Evolutionary conservation across 2,888 invertebrate genomes (phyloP).

Genomic region (Clunio marinus): DNA sequence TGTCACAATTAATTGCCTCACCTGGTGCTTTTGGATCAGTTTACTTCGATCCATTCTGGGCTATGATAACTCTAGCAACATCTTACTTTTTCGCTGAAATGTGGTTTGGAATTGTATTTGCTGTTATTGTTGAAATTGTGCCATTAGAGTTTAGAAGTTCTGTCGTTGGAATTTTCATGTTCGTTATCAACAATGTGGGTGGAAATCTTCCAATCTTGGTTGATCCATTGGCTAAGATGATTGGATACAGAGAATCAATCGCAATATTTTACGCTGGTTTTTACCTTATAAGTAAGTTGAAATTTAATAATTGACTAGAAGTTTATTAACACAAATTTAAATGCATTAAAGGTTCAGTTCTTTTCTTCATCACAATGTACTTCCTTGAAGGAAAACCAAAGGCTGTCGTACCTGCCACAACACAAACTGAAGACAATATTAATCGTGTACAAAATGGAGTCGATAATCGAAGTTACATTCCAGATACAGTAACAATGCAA

Average conservation of each 20-base stretch:
- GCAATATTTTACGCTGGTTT: conserved; percentile 87
- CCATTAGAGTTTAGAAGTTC: conserved; percentile 77
- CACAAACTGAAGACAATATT: background rate
- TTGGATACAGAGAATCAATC: conserved; percentile 77
- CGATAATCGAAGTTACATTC: conserved; percentile 26
- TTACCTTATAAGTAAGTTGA: conserved; percentile 74
- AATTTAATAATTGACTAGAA: too few relatives aligned
- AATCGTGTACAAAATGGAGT: background rate
- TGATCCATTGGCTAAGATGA: conserved; percentile 74
- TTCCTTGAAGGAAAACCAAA: conserved; percentile 62
- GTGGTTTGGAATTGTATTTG: conserved; percentile 83
- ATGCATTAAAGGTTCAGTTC: conserved; percentile 79
- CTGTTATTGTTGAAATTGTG: conserved; percentile 83
- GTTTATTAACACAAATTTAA: too few relatives aligned
- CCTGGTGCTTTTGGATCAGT: conserved; percentile 83
- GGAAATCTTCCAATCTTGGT: conserved; percentile 85
- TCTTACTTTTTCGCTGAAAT: conserved; percentile 80
- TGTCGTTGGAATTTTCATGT: conserved; percentile 79
- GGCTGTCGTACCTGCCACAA: background rate
- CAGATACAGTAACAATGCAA: conserved; percentile 14
- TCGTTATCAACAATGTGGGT: conserved; percentile 90
- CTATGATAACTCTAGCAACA: conserved; percentile 81
- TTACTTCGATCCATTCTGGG: conserved; percentile 74
- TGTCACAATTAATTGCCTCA: conserved; percentile 79
- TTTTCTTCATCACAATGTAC: conserved; percentile 77